phyloP scores from a whole-genome alignment of 53 echinoderm and acorn worm species.

The Paracentrotus lividus region DNA sequence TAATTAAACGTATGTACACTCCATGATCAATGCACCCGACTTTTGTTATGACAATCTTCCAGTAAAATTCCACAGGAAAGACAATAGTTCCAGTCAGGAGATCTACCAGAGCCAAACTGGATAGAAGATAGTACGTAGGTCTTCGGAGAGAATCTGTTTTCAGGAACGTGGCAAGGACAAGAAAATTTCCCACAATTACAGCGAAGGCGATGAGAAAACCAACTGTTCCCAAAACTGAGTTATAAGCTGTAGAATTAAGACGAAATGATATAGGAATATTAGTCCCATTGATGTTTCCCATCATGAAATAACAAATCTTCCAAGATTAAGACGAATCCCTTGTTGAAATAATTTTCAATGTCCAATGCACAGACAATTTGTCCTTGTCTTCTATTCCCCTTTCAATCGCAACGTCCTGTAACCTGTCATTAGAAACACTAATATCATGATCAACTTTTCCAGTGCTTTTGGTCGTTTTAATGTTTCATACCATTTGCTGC shows the following conservation, averaged over 20 bases:
- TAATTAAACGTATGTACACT: not conserved
- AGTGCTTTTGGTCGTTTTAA: too few relatives aligned
- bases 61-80: not conserved
- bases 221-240: not conserved
- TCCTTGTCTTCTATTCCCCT: too few relatives aligned
- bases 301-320: too few relatives aligned
- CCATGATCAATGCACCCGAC: not conserved
- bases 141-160: constrained; percentile 24
- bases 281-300: too few relatives aligned
- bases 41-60: not conserved
- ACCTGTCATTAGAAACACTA: too few relatives aligned
- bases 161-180: not conserved
- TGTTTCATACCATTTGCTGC: too few relatives aligned
- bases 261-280: not conserved
- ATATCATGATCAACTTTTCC: too few relatives aligned
- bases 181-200: not conserved
- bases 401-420: too few relatives aligned
- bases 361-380: too few relatives aligned
- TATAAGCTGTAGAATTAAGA: not conserved
- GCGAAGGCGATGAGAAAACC: not conserved
- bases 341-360: too few relatives aligned
- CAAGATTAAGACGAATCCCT: too few relatives aligned
- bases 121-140: constrained; percentile 2
- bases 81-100: not conserved
- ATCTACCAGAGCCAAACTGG: constrained; percentile 12